Evolutionary conservation across 1,140 invertebrate genomes (phyloP), one percentile per base, ranked within the genome.

Genomic region (Centruroides vittatus): DNA sequence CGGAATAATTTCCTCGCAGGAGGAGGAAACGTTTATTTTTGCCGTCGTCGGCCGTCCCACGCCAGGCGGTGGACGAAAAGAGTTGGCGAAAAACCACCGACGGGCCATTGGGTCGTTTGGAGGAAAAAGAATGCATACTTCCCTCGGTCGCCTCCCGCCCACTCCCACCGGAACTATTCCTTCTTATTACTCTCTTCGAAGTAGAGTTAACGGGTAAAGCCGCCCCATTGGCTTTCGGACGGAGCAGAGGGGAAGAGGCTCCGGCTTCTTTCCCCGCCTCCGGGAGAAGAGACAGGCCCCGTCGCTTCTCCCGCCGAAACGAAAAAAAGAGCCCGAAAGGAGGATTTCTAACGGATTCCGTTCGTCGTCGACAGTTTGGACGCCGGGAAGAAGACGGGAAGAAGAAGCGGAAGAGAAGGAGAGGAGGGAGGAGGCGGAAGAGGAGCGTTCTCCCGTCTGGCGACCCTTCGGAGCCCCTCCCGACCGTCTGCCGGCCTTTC

Each of bases 381-480:
- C 23, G 23, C 23, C 23, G 23, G 23, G 23, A 23, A 23, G 23
- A 23, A 23, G 23, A 23, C 23, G 23, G 23, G 23, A 23, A 23
- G 23, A 23, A 23, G 23, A 23, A 23, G 23, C 23, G 23, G 23
- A 23, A 23, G 23, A 23, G 23, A 23, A 23, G 23, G 23, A 23
- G 23, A 23, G 23, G 23, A 23, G 23, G 23, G 23, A 23, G 23
- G 23, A 23, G 23, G 23, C 23, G 36, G 47, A 61, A 46, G 61
- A 62, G 0, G 61, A 62, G 23, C 41, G 49, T 4, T 58, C 57
- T 12, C 61, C 61, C 3, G 58, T 63, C 8, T 63, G 61, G 61
- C 58, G 60, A 55, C 61, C 61, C 3, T 63, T 63, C 47, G 61
- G 61, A 11, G 61, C 61, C 11, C 61, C 61, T 2, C 57, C 50